Percentiles rank a stretch among this genome's conserved stretches.
These are phyloP conservation scores for Diorhabda carinulata DNA, from an alignment of 1,140 invertebrate species.

Conservation along the genomic window DNA sequence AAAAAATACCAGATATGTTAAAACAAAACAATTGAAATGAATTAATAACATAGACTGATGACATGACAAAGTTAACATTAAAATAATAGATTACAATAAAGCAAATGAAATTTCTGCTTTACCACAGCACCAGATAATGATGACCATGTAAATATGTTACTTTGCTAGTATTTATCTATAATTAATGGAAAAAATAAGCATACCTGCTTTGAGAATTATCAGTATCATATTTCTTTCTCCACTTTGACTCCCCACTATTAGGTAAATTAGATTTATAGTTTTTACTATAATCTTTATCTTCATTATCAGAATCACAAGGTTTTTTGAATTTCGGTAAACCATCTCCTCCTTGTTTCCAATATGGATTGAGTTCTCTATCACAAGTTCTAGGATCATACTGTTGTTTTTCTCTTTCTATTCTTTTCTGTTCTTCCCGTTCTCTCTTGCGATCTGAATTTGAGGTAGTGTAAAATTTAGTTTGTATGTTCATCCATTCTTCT, in stretches of 20 bases:
- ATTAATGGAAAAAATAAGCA: no score
- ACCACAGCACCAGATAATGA: no score
- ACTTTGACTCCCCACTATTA: constrained; percentile 21
- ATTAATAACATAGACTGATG: no score
- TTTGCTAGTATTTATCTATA: no score
- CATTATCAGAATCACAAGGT: constrained; percentile 42
- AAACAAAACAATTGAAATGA: no score
- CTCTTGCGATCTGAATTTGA: constrained; percentile 45
- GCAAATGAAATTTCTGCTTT: no score
- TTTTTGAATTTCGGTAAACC: constrained; percentile 68
- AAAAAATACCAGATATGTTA: no score
- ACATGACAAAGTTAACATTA: no score
- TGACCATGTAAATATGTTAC: no score
- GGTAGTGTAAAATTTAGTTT: constrained; percentile 45
- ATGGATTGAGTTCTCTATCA: constrained; percentile 80
- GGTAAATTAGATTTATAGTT: neutral
- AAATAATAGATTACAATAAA: no score
- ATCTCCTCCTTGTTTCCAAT: constrained; percentile 85
- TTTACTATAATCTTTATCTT: constrained; percentile 17
- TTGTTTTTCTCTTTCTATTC: constrained; percentile 47
- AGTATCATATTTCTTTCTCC: constrained; percentile 13
- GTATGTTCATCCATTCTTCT: constrained; percentile 54
- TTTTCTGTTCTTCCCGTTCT: constrained; percentile 34
- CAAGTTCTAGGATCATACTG: constrained; percentile 69
- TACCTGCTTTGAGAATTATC: neutral